Evolutionary conservation across 2,797 vertebrate genomes (phyloP).

Genomic region (Leucoraja ocellata): DNA sequence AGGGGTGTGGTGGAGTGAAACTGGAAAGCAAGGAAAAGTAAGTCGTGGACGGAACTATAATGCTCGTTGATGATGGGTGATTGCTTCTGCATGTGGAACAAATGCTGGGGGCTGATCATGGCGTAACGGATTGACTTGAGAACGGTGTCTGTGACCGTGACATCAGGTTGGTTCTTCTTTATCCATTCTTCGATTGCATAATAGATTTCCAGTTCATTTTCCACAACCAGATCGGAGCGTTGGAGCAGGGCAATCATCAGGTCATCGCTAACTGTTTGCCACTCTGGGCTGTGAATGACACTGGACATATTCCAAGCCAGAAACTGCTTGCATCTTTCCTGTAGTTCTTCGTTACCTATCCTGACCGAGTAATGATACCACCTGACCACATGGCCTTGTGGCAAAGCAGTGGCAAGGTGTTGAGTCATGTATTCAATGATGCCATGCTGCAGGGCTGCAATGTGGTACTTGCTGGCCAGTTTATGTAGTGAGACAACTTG

Average conservation of each 20-base stretch:
- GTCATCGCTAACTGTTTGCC: conserved; percentile 76
- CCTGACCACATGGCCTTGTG: conserved; percentile 77
- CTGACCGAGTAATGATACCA: conserved; percentile 89
- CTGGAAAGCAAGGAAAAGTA: conserved; percentile 87
- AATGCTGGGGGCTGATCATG: conserved; percentile 83
- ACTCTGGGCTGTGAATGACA: conserved; percentile 75
- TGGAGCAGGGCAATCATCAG: conserved; percentile 80
- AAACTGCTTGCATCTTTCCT: conserved; percentile 87
- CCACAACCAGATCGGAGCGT: conserved; percentile 86
- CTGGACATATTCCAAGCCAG: conserved; percentile 93
- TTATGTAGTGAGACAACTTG: conserved; percentile 84
- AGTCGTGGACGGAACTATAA: conserved; percentile 69
- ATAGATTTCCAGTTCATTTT: conserved; percentile 85
- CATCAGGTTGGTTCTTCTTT: conserved; percentile 64
- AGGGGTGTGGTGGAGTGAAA: conserved; percentile 87
- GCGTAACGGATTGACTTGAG: conserved; percentile 78
- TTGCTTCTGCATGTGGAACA: conserved; percentile 85
- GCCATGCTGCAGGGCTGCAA: conserved; percentile 75
- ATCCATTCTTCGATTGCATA: conserved; percentile 83
- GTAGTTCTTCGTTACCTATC: conserved; percentile 68
- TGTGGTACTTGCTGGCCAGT: conserved; percentile 82
- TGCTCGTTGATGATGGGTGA: conserved; percentile 70
- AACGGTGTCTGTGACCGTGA: conserved; percentile 62
- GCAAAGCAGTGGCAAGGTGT: conserved; percentile 80
- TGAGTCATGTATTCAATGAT: conserved; percentile 84